phyloP scores from a whole-genome alignment of 1,140 invertebrate genomes.

The Mya arenaria region DNA sequence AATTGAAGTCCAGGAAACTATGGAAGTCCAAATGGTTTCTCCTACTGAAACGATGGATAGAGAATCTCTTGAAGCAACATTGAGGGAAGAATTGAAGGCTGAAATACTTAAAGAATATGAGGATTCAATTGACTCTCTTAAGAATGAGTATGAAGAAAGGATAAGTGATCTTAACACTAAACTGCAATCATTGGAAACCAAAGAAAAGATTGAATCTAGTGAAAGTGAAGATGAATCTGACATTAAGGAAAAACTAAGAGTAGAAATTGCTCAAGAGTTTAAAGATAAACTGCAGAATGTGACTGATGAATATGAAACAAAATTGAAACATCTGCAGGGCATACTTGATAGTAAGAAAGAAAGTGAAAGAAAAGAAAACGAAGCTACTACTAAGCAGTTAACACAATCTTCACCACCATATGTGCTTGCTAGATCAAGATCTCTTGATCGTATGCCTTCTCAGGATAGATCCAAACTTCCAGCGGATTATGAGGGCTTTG shows the following conservation, averaged over 20 bases:
- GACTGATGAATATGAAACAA: slow-evolving; percentile 50
- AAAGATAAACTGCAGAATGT: slow-evolving; percentile 51
- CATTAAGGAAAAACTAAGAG: slow-evolving; percentile 23
- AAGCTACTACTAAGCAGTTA: background rate
- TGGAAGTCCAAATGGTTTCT: slow-evolving; percentile 13
- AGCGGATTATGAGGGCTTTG: slow-evolving; percentile 42
- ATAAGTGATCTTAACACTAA: slow-evolving; percentile 51
- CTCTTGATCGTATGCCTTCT: slow-evolving; percentile 38
- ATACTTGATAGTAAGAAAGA: slow-evolving; percentile 38
- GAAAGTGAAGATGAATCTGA: slow-evolving; percentile 26
- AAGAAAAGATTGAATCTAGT: slow-evolving; percentile 10
- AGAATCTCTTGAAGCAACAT: slow-evolving; percentile 15
- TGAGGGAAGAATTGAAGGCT: slow-evolving; percentile 32
- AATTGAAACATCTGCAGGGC: slow-evolving; percentile 50
- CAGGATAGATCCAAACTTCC: slow-evolving; percentile 37
- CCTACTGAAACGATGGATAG: slow-evolving; percentile 4
- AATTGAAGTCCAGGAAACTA: slow-evolving; percentile 19
- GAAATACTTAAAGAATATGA: slow-evolving; percentile 49
- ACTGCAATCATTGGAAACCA: slow-evolving; percentile 20
- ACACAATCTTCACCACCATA: slow-evolving; percentile 24
- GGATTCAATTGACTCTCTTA: slow-evolving; percentile 39
- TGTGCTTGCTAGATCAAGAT: slow-evolving; percentile 34
- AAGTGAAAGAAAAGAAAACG: slow-evolving; percentile 13
- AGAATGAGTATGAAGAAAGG: slow-evolving; percentile 57
- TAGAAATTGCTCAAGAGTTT: slow-evolving; percentile 43